These are phyloP conservation scores for Drosophila ezoana DNA, from an alignment of 2,888 invertebrate species.

Conservation along the genomic window DNA sequence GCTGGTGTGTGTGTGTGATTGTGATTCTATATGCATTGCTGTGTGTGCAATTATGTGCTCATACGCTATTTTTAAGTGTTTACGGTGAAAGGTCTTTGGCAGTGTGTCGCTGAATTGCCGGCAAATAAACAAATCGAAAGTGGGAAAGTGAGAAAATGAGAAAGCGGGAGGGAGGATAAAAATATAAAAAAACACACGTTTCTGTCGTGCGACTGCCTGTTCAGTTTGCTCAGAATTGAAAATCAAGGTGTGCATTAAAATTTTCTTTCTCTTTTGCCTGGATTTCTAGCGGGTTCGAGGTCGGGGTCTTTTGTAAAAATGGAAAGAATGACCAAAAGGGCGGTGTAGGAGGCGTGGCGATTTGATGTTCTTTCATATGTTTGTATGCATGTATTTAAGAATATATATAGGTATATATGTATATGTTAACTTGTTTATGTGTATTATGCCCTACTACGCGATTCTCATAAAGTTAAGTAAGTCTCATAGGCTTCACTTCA, in stretches of 20 bases:
- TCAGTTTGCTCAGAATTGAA: neutral
- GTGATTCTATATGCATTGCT: conserved; percentile 7
- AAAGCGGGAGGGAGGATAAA: neutral
- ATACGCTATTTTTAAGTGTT: conserved; percentile 43
- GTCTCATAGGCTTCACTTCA: too few species aligned
- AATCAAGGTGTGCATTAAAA: neutral
- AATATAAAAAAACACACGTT: conserved; percentile 1
- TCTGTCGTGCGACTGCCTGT: conserved; percentile 1
- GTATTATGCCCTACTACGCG: too few species aligned
- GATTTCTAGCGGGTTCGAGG: too few species aligned
- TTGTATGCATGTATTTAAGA: too few species aligned
- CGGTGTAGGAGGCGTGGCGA: too few species aligned
- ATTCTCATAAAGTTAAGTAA: too few species aligned
- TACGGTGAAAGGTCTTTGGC: conserved; percentile 51
- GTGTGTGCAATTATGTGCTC: conserved; percentile 36
- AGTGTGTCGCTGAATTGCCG: conserved; percentile 33
- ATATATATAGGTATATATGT: too few species aligned
- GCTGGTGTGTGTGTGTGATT: conserved; percentile 6
- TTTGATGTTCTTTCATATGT: too few species aligned
- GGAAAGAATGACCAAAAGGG: too few species aligned
- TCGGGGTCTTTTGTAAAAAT: too few species aligned
- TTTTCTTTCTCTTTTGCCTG: neutral
- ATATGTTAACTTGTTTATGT: too few species aligned
- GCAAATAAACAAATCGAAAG: conserved; percentile 7
- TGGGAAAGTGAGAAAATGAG: neutral